Conservation (phyloP, 2,113 vertebrate species). For the Gadus chalcogrammus region DNA sequence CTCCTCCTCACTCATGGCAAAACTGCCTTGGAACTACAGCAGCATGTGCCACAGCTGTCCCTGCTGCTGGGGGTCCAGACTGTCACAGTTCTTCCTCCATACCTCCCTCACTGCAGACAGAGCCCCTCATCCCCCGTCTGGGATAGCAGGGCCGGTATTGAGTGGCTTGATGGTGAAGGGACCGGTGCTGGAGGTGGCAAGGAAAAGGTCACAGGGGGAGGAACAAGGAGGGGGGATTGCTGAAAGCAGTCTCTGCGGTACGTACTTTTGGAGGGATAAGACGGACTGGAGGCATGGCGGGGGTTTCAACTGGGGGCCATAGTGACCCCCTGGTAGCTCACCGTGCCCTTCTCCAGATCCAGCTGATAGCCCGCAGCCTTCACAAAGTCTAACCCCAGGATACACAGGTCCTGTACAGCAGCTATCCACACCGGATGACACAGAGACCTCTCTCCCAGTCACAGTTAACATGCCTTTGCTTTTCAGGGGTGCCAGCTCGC, state of each 20-base stretch:
- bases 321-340: too few relatives aligned
- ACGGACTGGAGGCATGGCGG: too few relatives aligned
- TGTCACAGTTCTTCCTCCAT: background rate
- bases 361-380: background rate
- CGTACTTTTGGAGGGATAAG: too few relatives aligned
- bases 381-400: background rate
- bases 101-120: background rate
- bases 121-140: too few relatives aligned
- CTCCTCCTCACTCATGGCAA: constrained; percentile 1
- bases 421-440: constrained; percentile 1
- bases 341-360: background rate
- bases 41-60: constrained; percentile 7
- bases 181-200: too few relatives aligned
- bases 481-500: background rate
- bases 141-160: too few relatives aligned
- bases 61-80: background rate
- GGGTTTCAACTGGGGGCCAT: too few relatives aligned
- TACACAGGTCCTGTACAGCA: background rate
- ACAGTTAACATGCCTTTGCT: background rate
- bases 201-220: too few relatives aligned
- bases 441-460: background rate
- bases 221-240: too few relatives aligned
- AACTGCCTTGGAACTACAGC: background rate
- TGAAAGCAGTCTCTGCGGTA: too few relatives aligned
- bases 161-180: too few relatives aligned